Conservation (phyloP, 2,113 vertebrate genomes). For the Trichechus manatus region DNA sequence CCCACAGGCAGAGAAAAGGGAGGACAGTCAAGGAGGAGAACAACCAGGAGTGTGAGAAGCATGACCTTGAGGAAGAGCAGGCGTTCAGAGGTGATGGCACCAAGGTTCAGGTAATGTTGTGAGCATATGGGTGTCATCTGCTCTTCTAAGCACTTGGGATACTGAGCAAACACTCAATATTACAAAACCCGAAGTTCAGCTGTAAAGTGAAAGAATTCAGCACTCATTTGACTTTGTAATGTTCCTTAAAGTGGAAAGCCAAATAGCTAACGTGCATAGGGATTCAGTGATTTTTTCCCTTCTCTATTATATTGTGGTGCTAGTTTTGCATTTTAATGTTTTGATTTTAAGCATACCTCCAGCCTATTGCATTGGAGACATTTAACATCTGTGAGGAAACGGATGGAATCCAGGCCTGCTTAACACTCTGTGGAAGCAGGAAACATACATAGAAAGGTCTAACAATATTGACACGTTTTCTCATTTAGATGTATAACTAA, state of each 20-base stretch:
- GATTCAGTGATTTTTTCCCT: neutral
- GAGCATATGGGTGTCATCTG: too few relatives aligned
- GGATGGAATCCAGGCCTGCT: neutral
- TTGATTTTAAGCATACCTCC: neutral
- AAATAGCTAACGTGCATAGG: neutral
- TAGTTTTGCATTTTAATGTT: neutral
- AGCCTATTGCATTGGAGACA: neutral
- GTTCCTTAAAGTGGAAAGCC: neutral
- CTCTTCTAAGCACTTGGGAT: neutral
- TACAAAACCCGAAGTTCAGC: neutral
- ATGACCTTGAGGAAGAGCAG: neutral
- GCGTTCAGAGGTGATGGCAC: accelerated
- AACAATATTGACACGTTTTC: neutral
- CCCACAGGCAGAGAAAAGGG: neutral
- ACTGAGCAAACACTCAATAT: neutral
- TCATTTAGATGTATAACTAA: neutral
- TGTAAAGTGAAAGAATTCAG: neutral
- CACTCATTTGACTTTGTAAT: neutral
- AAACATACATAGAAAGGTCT: neutral
- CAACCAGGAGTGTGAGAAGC: too few relatives aligned
- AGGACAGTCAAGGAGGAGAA: too few relatives aligned
- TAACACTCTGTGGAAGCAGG: neutral
- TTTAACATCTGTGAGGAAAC: neutral
- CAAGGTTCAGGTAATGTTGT: neutral
- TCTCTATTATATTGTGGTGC: neutral